These are phyloP conservation scores for Montipora efflorescens DNA, from an alignment of 64 coral and sea anemone species.

Conservation along the genomic window DNA sequence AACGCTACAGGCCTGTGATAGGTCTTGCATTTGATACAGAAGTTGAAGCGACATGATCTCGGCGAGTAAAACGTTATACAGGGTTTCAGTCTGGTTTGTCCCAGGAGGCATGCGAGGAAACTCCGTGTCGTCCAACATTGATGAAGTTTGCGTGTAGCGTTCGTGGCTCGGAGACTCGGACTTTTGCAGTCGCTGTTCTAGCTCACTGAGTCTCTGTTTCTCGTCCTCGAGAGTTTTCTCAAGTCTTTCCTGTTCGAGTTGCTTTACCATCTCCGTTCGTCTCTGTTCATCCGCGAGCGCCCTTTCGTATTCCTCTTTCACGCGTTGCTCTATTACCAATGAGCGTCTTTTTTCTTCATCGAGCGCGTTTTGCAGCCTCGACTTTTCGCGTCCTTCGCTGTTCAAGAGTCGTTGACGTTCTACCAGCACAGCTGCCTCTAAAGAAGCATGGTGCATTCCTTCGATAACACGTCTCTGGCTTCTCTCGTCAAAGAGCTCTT, in stretches of 20 bases:
- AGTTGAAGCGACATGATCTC: slow-evolving; percentile 96
- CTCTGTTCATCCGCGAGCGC: slow-evolving; percentile 61
- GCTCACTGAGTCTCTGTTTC: slow-evolving; percentile 14
- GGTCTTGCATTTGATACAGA: slow-evolving; percentile 93
- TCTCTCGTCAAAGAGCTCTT: slow-evolving; percentile 78
- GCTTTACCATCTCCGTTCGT: not conserved
- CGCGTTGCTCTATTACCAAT: slow-evolving; percentile 67
- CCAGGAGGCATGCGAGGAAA: slow-evolving; percentile 53
- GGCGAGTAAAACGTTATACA: slow-evolving; percentile 88
- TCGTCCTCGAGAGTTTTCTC: slow-evolving; percentile 69
- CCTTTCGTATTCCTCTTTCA: slow-evolving; percentile 72
- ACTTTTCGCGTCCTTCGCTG: slow-evolving; percentile 50
- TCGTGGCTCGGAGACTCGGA: slow-evolving; percentile 18
- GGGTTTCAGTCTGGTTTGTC: slow-evolving; percentile 66
- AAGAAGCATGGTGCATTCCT: slow-evolving; percentile 46
- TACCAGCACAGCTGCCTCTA: slow-evolving; percentile 68
- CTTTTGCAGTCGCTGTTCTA: not conserved
- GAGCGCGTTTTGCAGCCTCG: slow-evolving; percentile 45
- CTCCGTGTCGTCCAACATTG: slow-evolving; percentile 27
- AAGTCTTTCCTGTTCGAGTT: slow-evolving; percentile 69
- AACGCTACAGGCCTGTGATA: slow-evolving; percentile 73
- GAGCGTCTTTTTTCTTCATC: slow-evolving; percentile 84
- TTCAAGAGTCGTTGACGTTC: slow-evolving; percentile 55
- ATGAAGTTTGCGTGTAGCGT: slow-evolving; percentile 19
- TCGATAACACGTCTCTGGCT: slow-evolving; percentile 54